phyloP scores from a whole-genome alignment of 2,888 invertebrate species.

The Athalia circularis region DNA sequence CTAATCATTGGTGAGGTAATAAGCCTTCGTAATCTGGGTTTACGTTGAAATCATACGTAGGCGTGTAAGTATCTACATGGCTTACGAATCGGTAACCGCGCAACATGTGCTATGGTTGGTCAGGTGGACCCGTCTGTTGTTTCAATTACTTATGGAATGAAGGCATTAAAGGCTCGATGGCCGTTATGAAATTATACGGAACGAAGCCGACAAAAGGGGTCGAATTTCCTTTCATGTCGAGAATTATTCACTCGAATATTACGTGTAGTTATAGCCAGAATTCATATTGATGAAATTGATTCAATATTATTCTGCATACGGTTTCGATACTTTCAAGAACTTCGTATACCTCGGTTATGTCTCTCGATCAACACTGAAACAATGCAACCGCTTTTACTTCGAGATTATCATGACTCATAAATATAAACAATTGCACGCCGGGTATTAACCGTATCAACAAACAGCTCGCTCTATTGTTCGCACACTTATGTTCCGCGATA shows the following conservation, averaged over 20 bases:
- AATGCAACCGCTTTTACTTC: conserved; percentile 21
- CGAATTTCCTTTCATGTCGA: conserved; percentile 11
- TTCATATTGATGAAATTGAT: neutral
- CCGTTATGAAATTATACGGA: neutral
- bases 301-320: neutral
- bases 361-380: conserved; percentile 7
- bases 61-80: neutral
- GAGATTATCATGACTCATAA: conserved; percentile 27
- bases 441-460: conserved; percentile 17
- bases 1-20: neutral
- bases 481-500: conserved; percentile 21
- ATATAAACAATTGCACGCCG: conserved; percentile 14
- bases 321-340: conserved; percentile 13
- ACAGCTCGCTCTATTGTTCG: conserved; percentile 20
- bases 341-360: neutral
- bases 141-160: conserved; percentile 7
- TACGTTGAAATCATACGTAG: neutral
- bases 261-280: neutral
- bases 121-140: conserved; percentile 17
- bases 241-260: neutral
- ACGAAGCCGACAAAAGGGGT: neutral
- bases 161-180: neutral
- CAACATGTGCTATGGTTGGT: neutral
- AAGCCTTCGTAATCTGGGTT: neutral
- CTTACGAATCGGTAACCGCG: neutral